Conservation (phyloP, 2,888 invertebrate species). For the Coelopa pilipes region DNA sequence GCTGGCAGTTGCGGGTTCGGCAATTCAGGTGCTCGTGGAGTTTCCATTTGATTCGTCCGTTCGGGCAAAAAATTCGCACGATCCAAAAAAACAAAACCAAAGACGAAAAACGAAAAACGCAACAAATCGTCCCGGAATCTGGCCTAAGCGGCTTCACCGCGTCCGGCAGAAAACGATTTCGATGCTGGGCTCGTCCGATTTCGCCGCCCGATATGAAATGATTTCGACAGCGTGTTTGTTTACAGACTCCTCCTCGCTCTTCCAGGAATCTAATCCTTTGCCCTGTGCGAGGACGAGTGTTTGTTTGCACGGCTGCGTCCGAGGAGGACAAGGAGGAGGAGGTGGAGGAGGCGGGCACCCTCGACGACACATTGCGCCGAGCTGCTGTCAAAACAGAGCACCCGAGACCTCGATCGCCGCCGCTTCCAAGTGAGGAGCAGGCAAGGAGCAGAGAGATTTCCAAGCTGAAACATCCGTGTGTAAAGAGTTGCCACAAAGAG, state of each 20-base stretch:
- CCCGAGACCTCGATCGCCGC: neutral
- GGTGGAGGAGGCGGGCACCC: neutral
- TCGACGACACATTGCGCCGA: constrained; percentile 5
- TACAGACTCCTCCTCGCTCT: neutral
- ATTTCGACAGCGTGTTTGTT: neutral
- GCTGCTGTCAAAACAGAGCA: constrained; percentile 30
- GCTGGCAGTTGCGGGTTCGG: neutral
- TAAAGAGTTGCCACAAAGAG: neutral
- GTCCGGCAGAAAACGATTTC: neutral
- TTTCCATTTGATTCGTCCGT: neutral
- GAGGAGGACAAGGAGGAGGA: no score
- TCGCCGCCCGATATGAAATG: neutral
- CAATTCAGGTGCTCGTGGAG: neutral
- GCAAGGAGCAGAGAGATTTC: neutral
- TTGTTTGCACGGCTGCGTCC: constrained; percentile 18
- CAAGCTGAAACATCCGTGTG: constrained; percentile 25
- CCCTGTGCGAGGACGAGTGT: neutral
- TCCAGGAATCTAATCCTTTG: constrained; percentile 5
- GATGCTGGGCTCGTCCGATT: neutral
- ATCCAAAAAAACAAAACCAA: no score
- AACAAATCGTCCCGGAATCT: no score
- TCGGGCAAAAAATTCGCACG: no score
- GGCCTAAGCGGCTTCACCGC: neutral
- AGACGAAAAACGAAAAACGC: no score
- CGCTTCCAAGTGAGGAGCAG: neutral